Conservation (phyloP, 1,140 invertebrate genomes). For the Panulirus ornatus region DNA sequence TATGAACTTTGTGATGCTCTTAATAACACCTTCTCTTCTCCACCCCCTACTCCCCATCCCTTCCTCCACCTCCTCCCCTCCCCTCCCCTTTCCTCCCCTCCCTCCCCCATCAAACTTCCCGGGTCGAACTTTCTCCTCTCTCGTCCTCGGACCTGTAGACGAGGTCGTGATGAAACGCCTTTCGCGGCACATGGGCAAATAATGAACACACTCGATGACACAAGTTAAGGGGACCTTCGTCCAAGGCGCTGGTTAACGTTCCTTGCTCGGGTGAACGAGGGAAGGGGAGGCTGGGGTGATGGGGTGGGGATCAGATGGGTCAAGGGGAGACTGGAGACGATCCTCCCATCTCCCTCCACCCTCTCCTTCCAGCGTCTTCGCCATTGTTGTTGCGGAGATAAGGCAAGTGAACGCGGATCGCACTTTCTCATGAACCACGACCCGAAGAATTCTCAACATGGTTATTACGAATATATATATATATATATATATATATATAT, state of each 20-base stretch:
- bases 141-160: background rate
- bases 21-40: background rate
- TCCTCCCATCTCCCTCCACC: too few species aligned
- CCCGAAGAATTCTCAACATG: too few species aligned
- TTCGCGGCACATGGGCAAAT: background rate
- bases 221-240: background rate
- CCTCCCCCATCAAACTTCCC: background rate
- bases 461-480: too few species aligned
- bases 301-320: too few species aligned
- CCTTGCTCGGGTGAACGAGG: background rate
- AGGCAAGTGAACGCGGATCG: too few species aligned
- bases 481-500: conserved; percentile 1
- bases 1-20: conserved; percentile 9
- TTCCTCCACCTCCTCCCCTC: background rate
- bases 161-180: background rate
- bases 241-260: background rate
- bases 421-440: too few species aligned
- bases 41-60: background rate
- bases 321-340: background rate
- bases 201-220: background rate
- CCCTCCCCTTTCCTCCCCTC: background rate
- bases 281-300: background rate
- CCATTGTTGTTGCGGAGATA: too few species aligned
- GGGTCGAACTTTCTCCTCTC: background rate
- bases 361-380: too few species aligned